Conservation (phyloP, 1,140 invertebrate species). For the Tetragnatha versicolor region DNA sequence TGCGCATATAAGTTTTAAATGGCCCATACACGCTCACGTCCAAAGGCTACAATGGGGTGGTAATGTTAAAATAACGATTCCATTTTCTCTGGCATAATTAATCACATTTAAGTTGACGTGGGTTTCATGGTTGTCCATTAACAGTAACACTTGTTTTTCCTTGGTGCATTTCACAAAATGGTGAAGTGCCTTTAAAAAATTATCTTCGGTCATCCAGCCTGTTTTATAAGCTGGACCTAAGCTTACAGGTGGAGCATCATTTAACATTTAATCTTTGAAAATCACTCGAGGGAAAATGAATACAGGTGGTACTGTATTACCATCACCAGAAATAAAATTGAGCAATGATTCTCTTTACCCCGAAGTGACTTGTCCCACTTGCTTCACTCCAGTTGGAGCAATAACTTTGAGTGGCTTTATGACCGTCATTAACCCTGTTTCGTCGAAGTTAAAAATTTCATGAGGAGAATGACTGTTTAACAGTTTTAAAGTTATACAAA, state of each 20-base stretch:
- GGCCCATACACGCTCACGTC: background rate
- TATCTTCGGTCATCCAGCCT: slow-evolving; percentile 65
- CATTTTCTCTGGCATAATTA: background rate
- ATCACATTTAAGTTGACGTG: background rate
- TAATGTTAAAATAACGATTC: background rate
- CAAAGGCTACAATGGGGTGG: background rate
- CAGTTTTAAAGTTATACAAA: no score
- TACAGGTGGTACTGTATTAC: slow-evolving; percentile 50
- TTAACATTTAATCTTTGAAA: slow-evolving; percentile 60
- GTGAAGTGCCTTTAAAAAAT: slow-evolving; percentile 60
- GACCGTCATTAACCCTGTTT: background rate
- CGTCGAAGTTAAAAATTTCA: background rate
- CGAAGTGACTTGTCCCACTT: slow-evolving; percentile 18
- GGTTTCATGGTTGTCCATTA: background rate
- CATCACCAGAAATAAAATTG: slow-evolving; percentile 34
- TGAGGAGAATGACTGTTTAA: no score
- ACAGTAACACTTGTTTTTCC: background rate
- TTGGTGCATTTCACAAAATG: background rate
- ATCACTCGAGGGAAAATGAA: slow-evolving; percentile 55
- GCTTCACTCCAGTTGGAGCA: slow-evolving; percentile 23
- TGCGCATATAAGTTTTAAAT: background rate
- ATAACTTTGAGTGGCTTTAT: slow-evolving; percentile 23
- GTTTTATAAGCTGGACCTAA: slow-evolving; percentile 62
- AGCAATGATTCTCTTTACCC: background rate
- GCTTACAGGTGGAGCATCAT: slow-evolving; percentile 61